Conservation (phyloP, 2,113 vertebrate species). For the Rhineura floridana region DNA sequence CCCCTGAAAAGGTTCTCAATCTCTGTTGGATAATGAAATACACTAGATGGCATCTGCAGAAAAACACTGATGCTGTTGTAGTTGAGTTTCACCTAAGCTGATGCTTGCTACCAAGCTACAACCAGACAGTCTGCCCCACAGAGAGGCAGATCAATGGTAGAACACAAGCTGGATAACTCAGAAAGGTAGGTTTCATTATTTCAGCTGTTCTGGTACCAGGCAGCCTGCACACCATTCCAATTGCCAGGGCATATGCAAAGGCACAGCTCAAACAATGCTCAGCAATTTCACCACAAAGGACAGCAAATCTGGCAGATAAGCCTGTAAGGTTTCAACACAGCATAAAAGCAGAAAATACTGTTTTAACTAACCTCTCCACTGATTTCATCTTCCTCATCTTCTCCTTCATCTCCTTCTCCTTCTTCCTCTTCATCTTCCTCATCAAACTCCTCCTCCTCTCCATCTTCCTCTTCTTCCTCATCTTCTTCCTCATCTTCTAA, state of each 20-base stretch:
- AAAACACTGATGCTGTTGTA: neutral
- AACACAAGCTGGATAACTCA: neutral
- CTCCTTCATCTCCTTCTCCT: conserved; percentile 83
- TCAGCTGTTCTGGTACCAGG: neutral
- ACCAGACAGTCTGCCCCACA: too few species aligned
- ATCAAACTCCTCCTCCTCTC: conserved; percentile 86
- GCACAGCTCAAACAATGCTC: neutral
- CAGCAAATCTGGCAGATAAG: neutral
- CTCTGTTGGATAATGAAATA: neutral
- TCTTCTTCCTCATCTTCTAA: conserved; percentile 78
- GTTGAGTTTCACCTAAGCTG: neutral
- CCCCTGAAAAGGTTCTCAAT: neutral
- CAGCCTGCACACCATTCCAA: neutral
- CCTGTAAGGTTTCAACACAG: neutral
- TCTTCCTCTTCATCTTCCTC: conserved; percentile 84
- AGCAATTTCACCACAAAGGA: neutral
- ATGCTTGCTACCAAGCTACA: neutral
- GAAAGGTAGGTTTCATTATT: neutral
- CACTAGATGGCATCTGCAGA: neutral
- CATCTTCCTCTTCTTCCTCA: conserved; percentile 86
- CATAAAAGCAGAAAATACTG: conserved; percentile 1
- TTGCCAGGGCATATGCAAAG: neutral
- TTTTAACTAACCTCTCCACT: conserved; percentile 80
- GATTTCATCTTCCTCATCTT: conserved; percentile 89
- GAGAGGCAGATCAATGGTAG: neutral